Evolutionary conservation across 2,797 vertebrate species (phyloP).

Genomic region (Muraenolepis orangiensis): DNA sequence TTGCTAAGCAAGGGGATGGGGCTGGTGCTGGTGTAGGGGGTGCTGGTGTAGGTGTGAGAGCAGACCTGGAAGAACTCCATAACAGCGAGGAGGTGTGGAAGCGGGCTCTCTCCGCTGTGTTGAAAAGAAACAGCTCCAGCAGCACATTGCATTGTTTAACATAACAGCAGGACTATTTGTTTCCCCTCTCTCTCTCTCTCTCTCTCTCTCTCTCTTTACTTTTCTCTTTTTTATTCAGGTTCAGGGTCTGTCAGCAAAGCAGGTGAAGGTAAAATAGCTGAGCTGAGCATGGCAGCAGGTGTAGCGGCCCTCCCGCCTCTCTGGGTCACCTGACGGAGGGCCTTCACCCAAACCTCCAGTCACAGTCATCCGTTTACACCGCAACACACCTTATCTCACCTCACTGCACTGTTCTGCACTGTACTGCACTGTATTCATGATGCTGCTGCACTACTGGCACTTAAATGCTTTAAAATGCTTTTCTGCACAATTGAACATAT

Average conservation of each 20-base stretch:
- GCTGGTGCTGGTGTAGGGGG: no score
- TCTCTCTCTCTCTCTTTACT: background rate
- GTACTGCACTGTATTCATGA: no score
- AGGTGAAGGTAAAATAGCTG: slow-evolving; percentile 55
- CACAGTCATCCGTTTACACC: slow-evolving; percentile 3
- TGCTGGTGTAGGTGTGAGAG: slow-evolving; percentile 36
- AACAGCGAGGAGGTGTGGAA: slow-evolving; percentile 39
- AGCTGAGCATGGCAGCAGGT: slow-evolving; percentile 42
- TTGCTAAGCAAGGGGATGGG: background rate
- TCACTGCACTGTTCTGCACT: no score
- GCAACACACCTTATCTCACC: no score
- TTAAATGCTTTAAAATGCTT: no score
- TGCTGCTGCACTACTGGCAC: no score
- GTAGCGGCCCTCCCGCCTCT: slow-evolving; percentile 23
- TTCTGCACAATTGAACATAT: no score
- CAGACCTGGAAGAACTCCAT: slow-evolving; percentile 36
- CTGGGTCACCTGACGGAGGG: slow-evolving; percentile 45
- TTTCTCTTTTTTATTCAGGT: slow-evolving; percentile 24
- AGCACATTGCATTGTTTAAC: slow-evolving; percentile 64
- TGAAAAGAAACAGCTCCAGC: slow-evolving; percentile 50
- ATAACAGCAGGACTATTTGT: slow-evolving; percentile 36
- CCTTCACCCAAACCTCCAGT: slow-evolving; percentile 24
- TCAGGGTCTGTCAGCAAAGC: slow-evolving; percentile 62
- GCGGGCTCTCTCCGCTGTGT: slow-evolving; percentile 22
- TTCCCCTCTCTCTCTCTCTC: background rate